Conservation (phyloP, 2,888 invertebrate species). For the Papilio gigon region DNA sequence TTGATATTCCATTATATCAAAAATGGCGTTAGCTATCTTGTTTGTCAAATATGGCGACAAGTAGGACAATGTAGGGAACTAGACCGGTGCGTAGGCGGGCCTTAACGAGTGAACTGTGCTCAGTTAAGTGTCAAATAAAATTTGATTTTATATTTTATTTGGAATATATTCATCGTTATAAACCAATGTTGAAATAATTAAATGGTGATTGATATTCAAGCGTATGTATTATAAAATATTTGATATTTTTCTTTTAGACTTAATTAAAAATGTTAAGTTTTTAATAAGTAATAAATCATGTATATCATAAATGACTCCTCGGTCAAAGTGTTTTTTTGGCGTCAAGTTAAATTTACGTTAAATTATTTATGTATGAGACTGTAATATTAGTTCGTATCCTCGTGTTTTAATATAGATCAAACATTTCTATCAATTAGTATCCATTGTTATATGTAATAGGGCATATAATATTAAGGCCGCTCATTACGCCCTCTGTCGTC, state of each 20-base stretch:
- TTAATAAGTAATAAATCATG: too few relatives aligned
- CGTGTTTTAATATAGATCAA: neutral
- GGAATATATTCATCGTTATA: too few relatives aligned
- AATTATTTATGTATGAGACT: too few relatives aligned
- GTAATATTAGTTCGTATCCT: too few relatives aligned
- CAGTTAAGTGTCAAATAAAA: conserved; percentile 15
- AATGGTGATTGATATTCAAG: too few relatives aligned
- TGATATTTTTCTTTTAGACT: neutral
- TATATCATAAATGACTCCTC: too few relatives aligned
- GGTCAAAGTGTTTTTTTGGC: too few relatives aligned
- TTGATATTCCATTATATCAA: neutral
- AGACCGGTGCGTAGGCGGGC: conserved; percentile 47
- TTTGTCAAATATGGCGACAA: conserved; percentile 50
- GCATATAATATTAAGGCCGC: conserved; percentile 40
- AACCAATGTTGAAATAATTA: too few relatives aligned
- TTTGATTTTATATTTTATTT: neutral
- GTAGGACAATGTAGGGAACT: conserved; percentile 55
- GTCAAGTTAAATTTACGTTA: too few relatives aligned
- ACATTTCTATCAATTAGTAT: conserved; percentile 5
- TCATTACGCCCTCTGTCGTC: conserved; percentile 47
- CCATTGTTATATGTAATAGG: conserved; percentile 27
- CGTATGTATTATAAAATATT: too few relatives aligned
- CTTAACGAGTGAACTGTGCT: conserved; percentile 14
- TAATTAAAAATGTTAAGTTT: too few relatives aligned
- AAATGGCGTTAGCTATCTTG: conserved; percentile 45